Evolutionary conservation across 2,797 vertebrate species (phyloP).

Genomic region (Ceryle rudis): DNA sequence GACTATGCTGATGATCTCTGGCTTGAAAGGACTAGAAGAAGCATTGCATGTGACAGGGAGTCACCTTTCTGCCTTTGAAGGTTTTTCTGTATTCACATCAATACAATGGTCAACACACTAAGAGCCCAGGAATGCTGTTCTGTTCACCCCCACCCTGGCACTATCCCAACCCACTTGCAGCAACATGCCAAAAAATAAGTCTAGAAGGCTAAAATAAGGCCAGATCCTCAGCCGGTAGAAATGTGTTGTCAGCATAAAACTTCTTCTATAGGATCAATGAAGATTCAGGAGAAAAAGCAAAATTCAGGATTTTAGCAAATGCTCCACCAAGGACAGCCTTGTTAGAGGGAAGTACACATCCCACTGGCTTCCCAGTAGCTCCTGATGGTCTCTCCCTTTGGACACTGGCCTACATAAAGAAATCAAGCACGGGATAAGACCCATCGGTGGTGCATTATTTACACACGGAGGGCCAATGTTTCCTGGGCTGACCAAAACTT

Average conservation of each 20-base stretch:
- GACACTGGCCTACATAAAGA: neutral
- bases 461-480: rapidly evolving
- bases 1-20: neutral
- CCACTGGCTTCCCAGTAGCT: rapidly evolving
- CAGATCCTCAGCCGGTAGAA: neutral
- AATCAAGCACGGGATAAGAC: rapidly evolving
- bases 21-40: constrained; percentile 42
- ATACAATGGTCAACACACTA: constrained; percentile 52
- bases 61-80: constrained; percentile 60
- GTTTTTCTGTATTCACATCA: constrained; percentile 24
- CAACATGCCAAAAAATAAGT: neutral
- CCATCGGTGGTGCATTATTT: neutral
- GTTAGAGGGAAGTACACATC: rapidly evolving
- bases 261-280: neutral
- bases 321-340: rapidly evolving
- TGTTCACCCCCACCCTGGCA: neutral
- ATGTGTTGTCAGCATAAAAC: neutral
- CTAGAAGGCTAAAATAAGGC: neutral
- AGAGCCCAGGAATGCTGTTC: constrained; percentile 40
- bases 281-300: neutral
- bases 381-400: neutral
- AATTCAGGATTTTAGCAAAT: neutral
- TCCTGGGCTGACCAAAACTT: neutral
- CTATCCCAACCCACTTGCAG: neutral
- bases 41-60: neutral